Conservation (phyloP, 2,797 vertebrate genomes). For the Chiroxiphia lanceolata region DNA sequence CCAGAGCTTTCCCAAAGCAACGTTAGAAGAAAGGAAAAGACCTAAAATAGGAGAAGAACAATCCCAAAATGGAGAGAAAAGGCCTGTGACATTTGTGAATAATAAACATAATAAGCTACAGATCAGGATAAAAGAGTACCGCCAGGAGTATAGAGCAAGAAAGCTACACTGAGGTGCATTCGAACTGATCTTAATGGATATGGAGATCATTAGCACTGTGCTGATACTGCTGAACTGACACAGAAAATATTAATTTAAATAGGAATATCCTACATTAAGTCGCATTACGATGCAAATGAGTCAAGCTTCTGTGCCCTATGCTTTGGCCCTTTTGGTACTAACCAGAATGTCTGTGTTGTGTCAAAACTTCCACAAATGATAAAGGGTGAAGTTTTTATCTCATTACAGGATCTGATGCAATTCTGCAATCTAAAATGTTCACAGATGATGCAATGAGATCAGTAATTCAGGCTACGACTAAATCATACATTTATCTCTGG, state of each 20-base stretch:
- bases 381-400: background rate
- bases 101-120: conserved; percentile 62
- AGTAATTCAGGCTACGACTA: accelerated
- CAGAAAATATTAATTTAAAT: conserved; percentile 62
- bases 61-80: conserved; percentile 42
- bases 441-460: background rate
- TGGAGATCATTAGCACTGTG: conserved; percentile 60
- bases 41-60: conserved; percentile 27
- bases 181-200: conserved; percentile 46
- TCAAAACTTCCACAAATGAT: background rate
- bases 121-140: conserved; percentile 31
- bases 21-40: conserved; percentile 41
- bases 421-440: background rate
- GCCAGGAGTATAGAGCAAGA: background rate
- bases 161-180: conserved; percentile 54
- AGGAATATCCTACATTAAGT: conserved; percentile 16
- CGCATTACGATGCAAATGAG: background rate
- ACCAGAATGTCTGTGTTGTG: background rate
- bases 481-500: background rate
- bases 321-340: background rate
- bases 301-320: background rate
- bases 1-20: conserved; percentile 55
- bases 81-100: conserved; percentile 60
- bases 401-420: background rate
- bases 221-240: conserved; percentile 58